Conservation (phyloP, 2,113 vertebrate genomes). For the Pterophyllum scalare region DNA sequence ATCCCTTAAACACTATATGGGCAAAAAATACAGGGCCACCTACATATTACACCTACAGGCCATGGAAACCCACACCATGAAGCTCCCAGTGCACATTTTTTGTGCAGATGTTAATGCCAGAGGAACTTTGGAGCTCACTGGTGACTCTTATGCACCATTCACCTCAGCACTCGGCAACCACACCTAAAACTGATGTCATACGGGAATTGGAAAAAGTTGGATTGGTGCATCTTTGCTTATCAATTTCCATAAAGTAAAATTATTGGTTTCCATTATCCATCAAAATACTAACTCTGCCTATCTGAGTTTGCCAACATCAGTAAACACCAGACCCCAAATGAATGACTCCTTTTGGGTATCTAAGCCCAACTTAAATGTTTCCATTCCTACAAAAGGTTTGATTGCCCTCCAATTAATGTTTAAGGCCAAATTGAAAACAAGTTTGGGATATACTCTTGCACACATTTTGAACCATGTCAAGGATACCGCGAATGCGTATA, state of each 20-base stretch:
- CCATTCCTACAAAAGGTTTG: neutral
- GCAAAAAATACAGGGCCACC: neutral
- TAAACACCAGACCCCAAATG: neutral
- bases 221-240: neutral
- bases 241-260: neutral
- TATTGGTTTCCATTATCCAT: neutral
- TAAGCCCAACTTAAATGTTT: neutral
- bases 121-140: neutral
- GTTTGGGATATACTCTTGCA: neutral
- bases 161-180: neutral
- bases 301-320: neutral
- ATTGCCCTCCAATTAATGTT: neutral
- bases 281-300: neutral
- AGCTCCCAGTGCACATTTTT: neutral
- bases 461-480: neutral
- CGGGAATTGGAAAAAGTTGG: neutral
- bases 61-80: too few species aligned
- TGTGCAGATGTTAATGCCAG: neutral
- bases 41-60: too few species aligned
- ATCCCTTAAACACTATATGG: neutral
- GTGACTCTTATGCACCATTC: too few species aligned
- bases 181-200: neutral
- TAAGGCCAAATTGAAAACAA: neutral
- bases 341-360: neutral
- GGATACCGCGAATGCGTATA: slow-evolving; percentile 34